A percentile compares a stretch with the other conserved stretches of the same genome.
Evolutionary conservation across 2,888 invertebrate genomes (phyloP).

Genomic region (Amiota mariae): DNA sequence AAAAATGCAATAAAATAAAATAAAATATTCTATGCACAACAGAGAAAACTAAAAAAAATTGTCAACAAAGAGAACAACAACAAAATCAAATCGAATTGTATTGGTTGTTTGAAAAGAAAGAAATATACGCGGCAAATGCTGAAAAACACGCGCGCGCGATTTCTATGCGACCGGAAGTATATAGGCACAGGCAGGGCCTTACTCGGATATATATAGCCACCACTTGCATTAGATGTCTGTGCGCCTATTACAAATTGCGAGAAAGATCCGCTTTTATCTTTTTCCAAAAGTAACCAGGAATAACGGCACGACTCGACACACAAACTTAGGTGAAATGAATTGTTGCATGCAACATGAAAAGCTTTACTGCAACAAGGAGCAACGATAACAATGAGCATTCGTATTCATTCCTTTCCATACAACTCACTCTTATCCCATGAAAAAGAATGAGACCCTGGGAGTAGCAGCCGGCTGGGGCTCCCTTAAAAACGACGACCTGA

Average conservation of each 20-base stretch:
- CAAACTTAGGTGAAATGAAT: background rate
- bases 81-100: constrained; percentile 7
- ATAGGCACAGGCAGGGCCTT: constrained; percentile 36
- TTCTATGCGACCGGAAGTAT: constrained; percentile 16
- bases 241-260: constrained; percentile 68
- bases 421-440: too few relatives aligned
- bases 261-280: constrained; percentile 72
- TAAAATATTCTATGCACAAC: background rate
- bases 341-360: background rate
- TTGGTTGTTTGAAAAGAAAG: background rate
- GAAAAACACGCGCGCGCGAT: background rate
- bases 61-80: background rate
- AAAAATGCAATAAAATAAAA: constrained; percentile 14
- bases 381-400: background rate
- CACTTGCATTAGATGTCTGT: constrained; percentile 45
- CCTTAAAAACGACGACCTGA: background rate
- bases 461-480: too few relatives aligned
- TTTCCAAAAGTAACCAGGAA: constrained; percentile 36
- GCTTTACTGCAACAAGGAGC: constrained; percentile 6
- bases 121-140: too few relatives aligned
- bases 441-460: background rate
- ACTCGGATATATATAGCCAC: constrained; percentile 46
- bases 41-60: background rate
- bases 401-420: too few relatives aligned
- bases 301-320: background rate